Evolutionary conservation across 2,113 vertebrate species (phyloP).

Genomic region (Balaeniceps rex): DNA sequence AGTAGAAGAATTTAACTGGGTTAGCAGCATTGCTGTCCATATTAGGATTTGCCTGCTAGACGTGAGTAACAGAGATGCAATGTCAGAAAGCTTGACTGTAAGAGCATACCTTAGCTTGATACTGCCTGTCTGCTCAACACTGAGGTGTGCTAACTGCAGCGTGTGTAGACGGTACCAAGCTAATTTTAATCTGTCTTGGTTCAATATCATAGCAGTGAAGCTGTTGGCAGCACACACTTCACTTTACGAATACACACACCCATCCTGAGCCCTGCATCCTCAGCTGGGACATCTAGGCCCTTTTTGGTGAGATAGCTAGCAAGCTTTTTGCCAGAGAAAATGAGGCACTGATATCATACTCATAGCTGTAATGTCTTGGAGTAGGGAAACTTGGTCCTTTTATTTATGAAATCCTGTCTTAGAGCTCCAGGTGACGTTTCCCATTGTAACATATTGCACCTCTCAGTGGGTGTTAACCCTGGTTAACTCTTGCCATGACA

Average conservation of each 20-base stretch:
- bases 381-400: not conserved
- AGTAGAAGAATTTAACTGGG: not conserved
- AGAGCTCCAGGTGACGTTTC: not conserved
- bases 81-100: not conserved
- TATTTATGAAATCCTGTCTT: not conserved
- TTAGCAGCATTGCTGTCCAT: not conserved
- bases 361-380: not conserved
- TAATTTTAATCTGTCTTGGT: not conserved
- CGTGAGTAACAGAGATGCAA: not conserved
- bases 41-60: not conserved
- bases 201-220: not conserved
- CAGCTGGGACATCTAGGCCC: not conserved
- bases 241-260: not conserved
- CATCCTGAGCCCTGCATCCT: not conserved
- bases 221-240: not conserved
- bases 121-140: not conserved
- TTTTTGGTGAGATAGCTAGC: not conserved
- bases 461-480: not conserved
- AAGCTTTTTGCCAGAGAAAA: not conserved
- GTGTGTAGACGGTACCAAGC: not conserved
- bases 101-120: not conserved
- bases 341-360: not conserved
- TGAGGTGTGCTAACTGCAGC: not conserved
- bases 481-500: not conserved
- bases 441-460: not conserved